phyloP scores from a whole-genome alignment of 1,140 invertebrate species.

The Tyrophagus putrescentiae region DNA sequence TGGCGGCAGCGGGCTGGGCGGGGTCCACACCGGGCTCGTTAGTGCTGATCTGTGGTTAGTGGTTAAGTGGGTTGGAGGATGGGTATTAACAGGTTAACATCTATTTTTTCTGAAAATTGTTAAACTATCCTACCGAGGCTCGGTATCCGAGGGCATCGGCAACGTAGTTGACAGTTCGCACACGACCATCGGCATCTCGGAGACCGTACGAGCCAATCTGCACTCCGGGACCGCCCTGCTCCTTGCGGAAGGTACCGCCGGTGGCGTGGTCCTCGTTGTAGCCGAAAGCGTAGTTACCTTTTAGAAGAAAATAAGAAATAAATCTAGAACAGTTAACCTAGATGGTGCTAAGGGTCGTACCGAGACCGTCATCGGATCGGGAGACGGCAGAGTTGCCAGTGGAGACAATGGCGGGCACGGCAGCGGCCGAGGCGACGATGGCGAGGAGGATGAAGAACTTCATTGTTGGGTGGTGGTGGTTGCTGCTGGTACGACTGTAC shows the following conservation, averaged over 20 bases:
- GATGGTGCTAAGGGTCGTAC: background rate
- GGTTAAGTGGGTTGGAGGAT: no score
- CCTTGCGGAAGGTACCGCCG: conserved; percentile 27
- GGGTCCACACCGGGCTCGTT: conserved; percentile 23
- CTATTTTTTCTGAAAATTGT: no score
- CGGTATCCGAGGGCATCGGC: conserved; percentile 30
- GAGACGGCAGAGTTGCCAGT: conserved; percentile 10
- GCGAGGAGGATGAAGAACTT: background rate
- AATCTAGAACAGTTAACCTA: background rate
- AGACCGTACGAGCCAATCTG: conserved; percentile 29
- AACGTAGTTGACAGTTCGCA: conserved; percentile 30
- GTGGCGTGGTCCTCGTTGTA: conserved; percentile 27
- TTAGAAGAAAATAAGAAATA: no score
- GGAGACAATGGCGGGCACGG: background rate
- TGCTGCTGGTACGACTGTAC: no score
- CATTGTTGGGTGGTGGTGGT: background rate
- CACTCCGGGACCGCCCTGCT: conserved; percentile 24
- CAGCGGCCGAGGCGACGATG: background rate
- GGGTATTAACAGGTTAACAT: no score
- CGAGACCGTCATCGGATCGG: conserved; percentile 8
- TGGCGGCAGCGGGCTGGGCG: background rate
- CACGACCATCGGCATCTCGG: conserved; percentile 28
- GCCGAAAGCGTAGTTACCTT: conserved; percentile 24
- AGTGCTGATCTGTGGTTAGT: no score
- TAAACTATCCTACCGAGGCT: no score